These are phyloP conservation scores for Tragelaphus scriptus DNA, from an alignment of 2,113 vertebrate species.

Conservation along the genomic window DNA sequence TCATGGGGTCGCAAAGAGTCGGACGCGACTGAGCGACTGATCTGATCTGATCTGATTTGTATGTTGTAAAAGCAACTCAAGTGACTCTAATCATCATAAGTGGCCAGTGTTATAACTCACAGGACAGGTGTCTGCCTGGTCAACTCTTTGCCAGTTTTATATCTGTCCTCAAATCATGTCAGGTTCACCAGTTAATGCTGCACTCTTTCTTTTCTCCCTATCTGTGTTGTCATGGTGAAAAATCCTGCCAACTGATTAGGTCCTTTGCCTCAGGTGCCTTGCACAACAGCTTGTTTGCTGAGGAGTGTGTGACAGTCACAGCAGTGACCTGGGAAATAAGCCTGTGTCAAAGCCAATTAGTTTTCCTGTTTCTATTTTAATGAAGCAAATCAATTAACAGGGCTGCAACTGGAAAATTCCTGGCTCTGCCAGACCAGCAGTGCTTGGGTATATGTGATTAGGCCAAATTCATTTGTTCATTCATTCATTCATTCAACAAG, in stretches of 20 bases:
- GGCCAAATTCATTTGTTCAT: neutral
- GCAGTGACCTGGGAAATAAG: constrained; percentile 26
- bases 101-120: neutral
- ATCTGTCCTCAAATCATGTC: neutral
- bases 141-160: neutral
- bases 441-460: neutral
- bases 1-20: too few relatives aligned
- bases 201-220: neutral
- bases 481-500: neutral
- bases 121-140: neutral
- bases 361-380: constrained; percentile 29
- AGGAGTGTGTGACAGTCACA: neutral
- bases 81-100: neutral
- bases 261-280: neutral
- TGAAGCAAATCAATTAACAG: constrained; percentile 22
- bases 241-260: neutral
- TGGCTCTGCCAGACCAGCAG: neutral
- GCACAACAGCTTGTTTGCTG: neutral
- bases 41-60: too few relatives aligned
- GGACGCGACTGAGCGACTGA: too few relatives aligned
- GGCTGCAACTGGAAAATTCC: constrained; percentile 58
- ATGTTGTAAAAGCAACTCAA: neutral
- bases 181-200: neutral
- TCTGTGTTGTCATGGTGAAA: neutral
- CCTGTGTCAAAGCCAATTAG: constrained; percentile 43